phyloP scores from a whole-genome alignment of 2,888 invertebrate genomes.

The Acrobasis repandana region DNA sequence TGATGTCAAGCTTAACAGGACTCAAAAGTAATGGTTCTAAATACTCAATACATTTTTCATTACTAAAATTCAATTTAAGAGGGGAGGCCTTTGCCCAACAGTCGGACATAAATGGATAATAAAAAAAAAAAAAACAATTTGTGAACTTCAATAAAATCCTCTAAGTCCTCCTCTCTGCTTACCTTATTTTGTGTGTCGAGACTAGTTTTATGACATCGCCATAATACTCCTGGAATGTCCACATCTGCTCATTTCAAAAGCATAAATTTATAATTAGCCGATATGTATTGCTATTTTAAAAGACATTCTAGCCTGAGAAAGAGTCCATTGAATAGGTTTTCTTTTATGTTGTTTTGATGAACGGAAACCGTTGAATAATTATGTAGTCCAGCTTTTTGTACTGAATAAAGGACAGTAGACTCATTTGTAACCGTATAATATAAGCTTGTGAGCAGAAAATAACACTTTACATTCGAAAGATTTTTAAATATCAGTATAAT shows the following conservation, averaged over 20 bases:
- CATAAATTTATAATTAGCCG: conserved; percentile 50
- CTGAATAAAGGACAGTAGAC: not conserved
- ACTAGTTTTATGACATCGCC: conserved; percentile 63
- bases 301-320: not conserved
- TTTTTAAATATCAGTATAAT: too few relatives aligned
- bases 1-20: too few relatives aligned
- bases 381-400: not conserved
- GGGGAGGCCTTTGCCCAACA: too few relatives aligned
- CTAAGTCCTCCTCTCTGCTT: not conserved
- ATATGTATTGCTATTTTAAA: conserved; percentile 15
- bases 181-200: conserved; percentile 32
- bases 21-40: too few relatives aligned
- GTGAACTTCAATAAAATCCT: not conserved
- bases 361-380: not conserved
- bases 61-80: too few relatives aligned
- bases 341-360: conserved; percentile 1
- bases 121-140: too few relatives aligned
- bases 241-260: conserved; percentile 56
- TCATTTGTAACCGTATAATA: not conserved
- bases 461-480: too few relatives aligned
- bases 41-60: too few relatives aligned
- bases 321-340: conserved; percentile 13
- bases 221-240: conserved; percentile 55
- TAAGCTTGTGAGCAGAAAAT: too few relatives aligned
- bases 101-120: too few relatives aligned